Conservation (phyloP, 1,140 invertebrate genomes). For the Pogonus chalceus region DNA sequence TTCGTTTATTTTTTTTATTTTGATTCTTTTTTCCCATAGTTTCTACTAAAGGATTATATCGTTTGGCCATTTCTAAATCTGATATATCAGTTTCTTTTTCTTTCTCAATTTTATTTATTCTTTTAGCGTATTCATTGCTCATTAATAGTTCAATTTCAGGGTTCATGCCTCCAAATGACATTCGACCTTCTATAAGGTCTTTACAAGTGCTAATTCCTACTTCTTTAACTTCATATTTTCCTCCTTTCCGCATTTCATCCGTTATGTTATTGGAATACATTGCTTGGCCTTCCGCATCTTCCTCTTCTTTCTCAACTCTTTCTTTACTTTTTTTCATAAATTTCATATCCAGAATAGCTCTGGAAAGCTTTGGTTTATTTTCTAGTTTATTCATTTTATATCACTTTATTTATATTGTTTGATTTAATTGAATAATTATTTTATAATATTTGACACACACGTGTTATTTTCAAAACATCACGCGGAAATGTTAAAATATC, state of each 20-base stretch:
- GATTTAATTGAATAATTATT: too few relatives aligned
- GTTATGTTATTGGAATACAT: slow-evolving; percentile 38
- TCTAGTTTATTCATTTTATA: background rate
- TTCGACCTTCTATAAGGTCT: slow-evolving; percentile 63
- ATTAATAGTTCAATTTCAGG: slow-evolving; percentile 72
- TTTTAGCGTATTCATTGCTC: slow-evolving; percentile 40
- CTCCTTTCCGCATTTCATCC: slow-evolving; percentile 47
- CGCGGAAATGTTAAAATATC: too few relatives aligned
- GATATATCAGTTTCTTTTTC: slow-evolving; percentile 53
- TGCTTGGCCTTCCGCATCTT: slow-evolving; percentile 58
- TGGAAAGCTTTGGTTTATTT: slow-evolving; percentile 45
- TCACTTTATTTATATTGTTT: too few relatives aligned
- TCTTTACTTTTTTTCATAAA: slow-evolving; percentile 88
- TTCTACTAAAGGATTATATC: slow-evolving; percentile 33
- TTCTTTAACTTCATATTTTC: slow-evolving; percentile 58
- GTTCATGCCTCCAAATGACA: slow-evolving; percentile 84
- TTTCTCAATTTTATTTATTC: slow-evolving; percentile 33
- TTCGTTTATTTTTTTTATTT: slow-evolving; percentile 23
- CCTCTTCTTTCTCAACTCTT: slow-evolving; percentile 61
- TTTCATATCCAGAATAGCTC: slow-evolving; percentile 66
- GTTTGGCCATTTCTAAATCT: slow-evolving; percentile 57
- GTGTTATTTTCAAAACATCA: too few relatives aligned
- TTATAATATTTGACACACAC: too few relatives aligned
- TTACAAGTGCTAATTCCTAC: slow-evolving; percentile 67
- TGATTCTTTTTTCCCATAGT: slow-evolving; percentile 38